These are phyloP conservation scores for Drosophila biarmipes DNA, from an alignment of 1,140 invertebrate species.

Conservation along the genomic window DNA sequence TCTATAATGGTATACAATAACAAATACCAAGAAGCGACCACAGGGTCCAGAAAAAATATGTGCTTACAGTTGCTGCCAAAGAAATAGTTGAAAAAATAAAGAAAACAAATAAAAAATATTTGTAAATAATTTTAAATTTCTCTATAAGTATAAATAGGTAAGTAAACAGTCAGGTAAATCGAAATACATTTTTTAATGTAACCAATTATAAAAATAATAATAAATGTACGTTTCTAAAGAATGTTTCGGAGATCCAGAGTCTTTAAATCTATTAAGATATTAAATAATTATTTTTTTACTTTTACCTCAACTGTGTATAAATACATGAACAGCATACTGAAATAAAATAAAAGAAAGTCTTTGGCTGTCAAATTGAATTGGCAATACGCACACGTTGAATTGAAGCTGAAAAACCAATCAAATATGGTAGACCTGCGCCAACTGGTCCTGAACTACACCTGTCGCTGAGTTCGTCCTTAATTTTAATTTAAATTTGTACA, in stretches of 20 bases:
- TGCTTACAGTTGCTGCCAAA: conserved; percentile 15
- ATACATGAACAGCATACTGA: conserved; percentile 47
- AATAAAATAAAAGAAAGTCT: conserved; percentile 70
- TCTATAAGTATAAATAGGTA: too few species aligned
- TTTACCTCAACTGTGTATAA: conserved; percentile 2
- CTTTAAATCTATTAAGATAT: background rate
- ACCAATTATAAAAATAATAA: background rate
- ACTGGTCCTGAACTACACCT: conserved; percentile 54
- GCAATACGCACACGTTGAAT: conserved; percentile 32
- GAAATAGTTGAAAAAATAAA: too few species aligned
- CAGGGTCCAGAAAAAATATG: conserved; percentile 36
- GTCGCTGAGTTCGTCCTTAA: conserved; percentile 62
- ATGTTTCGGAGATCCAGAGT: background rate
- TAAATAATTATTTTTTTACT: background rate
- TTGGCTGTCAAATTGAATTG: conserved; percentile 47
- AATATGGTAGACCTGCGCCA: conserved; percentile 43
- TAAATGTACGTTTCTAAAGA: background rate
- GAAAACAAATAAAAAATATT: too few species aligned
- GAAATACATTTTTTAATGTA: too few species aligned
- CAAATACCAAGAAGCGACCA: conserved; percentile 45
- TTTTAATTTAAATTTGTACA: conserved; percentile 71
- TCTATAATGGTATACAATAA: conserved; percentile 50
- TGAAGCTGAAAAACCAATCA: conserved; percentile 74
- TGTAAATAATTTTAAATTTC: too few species aligned
- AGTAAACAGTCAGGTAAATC: too few species aligned